phyloP scores from a whole-genome alignment of 2,888 invertebrate genomes.

The Sphaerophoria rueppellii region DNA sequence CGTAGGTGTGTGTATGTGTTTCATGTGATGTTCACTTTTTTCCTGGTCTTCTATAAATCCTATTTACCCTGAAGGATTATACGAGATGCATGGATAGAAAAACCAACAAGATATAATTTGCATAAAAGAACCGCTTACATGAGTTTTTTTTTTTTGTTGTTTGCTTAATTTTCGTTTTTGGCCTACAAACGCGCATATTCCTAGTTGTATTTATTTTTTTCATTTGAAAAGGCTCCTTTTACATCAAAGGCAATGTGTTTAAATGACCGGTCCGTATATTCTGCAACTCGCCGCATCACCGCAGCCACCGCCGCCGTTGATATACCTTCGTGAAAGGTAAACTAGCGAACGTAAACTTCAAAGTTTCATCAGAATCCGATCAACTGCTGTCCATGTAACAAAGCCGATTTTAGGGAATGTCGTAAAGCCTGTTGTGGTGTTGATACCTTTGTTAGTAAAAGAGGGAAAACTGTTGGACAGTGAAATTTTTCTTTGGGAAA shows the following conservation, averaged over 20 bases:
- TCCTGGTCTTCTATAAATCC: constrained; percentile 63
- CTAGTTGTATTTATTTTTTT: constrained; percentile 37
- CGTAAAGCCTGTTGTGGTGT: constrained; percentile 39
- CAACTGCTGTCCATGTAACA: constrained; percentile 61
- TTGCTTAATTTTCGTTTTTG: neutral
- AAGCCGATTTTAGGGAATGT: constrained; percentile 64
- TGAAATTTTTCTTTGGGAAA: neutral
- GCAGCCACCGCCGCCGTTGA: neutral
- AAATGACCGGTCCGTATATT: neutral
- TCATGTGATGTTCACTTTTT: constrained; percentile 25
- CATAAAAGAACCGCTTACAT: constrained; percentile 65
- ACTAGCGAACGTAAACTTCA: constrained; percentile 37
- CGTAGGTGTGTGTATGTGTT: neutral
- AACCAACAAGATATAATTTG: constrained; percentile 62
- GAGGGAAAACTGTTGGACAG: neutral
- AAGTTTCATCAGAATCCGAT: constrained; percentile 71
- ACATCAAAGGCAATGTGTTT: constrained; percentile 1
- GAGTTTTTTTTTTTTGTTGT: constrained; percentile 23
- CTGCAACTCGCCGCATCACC: neutral
- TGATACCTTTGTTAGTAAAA: constrained; percentile 48
- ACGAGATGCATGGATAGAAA: constrained; percentile 52
- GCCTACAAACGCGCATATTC: neutral
- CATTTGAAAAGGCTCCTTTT: constrained; percentile 35
- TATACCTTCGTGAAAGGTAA: constrained; percentile 39
- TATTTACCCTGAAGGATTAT: constrained; percentile 66